A percentile compares a stretch with the other conserved stretches of the same genome.
These are phyloP conservation scores for Galago senegalensis DNA, from an alignment of 2,797 vertebrate genomes.

Conservation along the genomic window DNA sequence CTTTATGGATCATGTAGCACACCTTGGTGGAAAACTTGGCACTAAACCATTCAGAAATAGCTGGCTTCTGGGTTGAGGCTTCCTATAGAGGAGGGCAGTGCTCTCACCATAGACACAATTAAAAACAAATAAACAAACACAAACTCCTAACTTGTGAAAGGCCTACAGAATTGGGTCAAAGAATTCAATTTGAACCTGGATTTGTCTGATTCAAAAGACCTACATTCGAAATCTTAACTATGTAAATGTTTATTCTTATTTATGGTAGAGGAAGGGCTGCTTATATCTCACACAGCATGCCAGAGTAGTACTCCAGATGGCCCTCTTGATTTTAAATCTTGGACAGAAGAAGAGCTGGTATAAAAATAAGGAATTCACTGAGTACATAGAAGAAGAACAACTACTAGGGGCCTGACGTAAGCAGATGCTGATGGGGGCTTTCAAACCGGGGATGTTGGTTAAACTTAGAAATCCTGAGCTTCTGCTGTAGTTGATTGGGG, in stretches of 20 bases:
- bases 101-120: not conserved
- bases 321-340: constrained; percentile 35
- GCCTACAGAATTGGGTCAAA: not conserved
- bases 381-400: not conserved
- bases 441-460: not conserved
- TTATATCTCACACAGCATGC: not conserved
- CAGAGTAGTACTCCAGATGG: not conserved
- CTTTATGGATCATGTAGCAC: not conserved
- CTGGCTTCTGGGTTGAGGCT: not conserved
- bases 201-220: constrained; percentile 46
- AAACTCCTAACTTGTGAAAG: not conserved
- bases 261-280: not conserved
- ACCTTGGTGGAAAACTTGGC: not conserved
- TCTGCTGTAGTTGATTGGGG: not conserved
- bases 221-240: constrained; percentile 49
- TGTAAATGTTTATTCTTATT: constrained; percentile 65
- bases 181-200: constrained; percentile 12
- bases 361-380: constrained; percentile 32
- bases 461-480: not conserved
- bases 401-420: not conserved
- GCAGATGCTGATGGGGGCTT: not conserved
- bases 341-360: constrained; percentile 6
- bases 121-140: not conserved
- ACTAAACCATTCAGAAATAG: not conserved
- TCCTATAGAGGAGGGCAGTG: not conserved